Evolutionary conservation across 2,888 invertebrate species (phyloP).

Genomic region (Meloe dianella): DNA sequence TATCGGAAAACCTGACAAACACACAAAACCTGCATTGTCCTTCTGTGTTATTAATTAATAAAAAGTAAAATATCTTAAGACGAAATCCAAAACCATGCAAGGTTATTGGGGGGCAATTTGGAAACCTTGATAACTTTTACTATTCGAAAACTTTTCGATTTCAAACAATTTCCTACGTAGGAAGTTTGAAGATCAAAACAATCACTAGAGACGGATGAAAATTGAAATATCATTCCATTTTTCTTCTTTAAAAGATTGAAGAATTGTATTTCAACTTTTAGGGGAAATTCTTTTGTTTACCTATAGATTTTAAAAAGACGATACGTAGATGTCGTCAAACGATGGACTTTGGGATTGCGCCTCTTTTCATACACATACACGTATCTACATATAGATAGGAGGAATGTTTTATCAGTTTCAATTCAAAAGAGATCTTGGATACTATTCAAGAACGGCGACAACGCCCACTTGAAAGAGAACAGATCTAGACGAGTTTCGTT

Average conservation of each 20-base stretch:
- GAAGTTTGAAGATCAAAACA: constrained; percentile 7
- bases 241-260: too few relatives aligned
- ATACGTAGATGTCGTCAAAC: neutral
- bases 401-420: constrained; percentile 7
- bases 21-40: neutral
- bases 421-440: constrained; percentile 6
- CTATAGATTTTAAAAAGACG: neutral
- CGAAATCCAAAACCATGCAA: neutral
- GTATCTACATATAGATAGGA: neutral
- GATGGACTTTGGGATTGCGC: neutral
- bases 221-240: neutral
- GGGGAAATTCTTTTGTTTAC: neutral
- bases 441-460: neutral
- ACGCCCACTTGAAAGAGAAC: constrained; percentile 6
- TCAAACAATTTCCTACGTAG: neutral
- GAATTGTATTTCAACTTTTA: neutral
- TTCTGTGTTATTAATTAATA: neutral
- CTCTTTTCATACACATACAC: neutral
- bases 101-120: neutral
- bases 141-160: neutral
- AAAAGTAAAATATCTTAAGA: neutral
- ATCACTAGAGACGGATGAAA: neutral
- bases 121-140: neutral
- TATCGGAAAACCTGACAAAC: too few relatives aligned
- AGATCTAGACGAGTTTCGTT: neutral